phyloP scores from a whole-genome alignment of 2,888 invertebrate genomes.

The Hydropsyche betteni region DNA sequence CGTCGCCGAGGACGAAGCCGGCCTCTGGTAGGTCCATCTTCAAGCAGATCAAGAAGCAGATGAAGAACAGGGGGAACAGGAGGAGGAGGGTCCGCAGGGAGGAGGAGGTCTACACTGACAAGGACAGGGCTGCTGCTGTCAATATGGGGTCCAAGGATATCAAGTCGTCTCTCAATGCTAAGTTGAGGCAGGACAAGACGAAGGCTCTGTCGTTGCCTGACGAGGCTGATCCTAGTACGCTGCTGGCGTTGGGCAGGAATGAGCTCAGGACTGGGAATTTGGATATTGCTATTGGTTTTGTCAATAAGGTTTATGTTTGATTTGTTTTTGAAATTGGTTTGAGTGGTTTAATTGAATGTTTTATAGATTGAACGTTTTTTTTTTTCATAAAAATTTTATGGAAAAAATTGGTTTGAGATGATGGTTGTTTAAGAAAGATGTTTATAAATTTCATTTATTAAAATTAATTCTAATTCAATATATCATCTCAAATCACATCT shows the following conservation, averaged over 20 bases:
- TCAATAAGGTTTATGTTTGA: slow-evolving; percentile 73
- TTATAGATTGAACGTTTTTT: background rate
- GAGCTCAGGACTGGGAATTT: slow-evolving; percentile 80
- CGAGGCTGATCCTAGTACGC: slow-evolving; percentile 80
- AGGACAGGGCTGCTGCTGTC: slow-evolving; percentile 89
- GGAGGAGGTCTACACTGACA: slow-evolving; percentile 89
- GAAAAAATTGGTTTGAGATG: background rate
- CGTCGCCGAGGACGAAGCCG: slow-evolving; percentile 56
- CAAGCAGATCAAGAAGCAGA: slow-evolving; percentile 57
- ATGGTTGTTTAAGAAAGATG: background rate
- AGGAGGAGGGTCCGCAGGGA: slow-evolving; percentile 60
- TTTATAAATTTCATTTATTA: background rate
- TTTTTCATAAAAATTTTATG: background rate
- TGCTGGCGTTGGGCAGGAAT: slow-evolving; percentile 78
- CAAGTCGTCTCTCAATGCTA: slow-evolving; percentile 82
- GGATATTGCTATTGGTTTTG: slow-evolving; percentile 76
- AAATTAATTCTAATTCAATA: background rate
- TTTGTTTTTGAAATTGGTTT: background rate
- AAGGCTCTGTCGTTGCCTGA: slow-evolving; percentile 77
- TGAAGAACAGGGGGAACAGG: slow-evolving; percentile 52
- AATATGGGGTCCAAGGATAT: slow-evolving; percentile 88
- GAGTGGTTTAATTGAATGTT: background rate
- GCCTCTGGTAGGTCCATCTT: slow-evolving; percentile 57
- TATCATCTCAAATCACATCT: too few species aligned
- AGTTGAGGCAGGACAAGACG: slow-evolving; percentile 80